These are phyloP conservation scores for Plutomurus gul DNA, from an alignment of 1,140 invertebrate species.

Conservation along the genomic window DNA sequence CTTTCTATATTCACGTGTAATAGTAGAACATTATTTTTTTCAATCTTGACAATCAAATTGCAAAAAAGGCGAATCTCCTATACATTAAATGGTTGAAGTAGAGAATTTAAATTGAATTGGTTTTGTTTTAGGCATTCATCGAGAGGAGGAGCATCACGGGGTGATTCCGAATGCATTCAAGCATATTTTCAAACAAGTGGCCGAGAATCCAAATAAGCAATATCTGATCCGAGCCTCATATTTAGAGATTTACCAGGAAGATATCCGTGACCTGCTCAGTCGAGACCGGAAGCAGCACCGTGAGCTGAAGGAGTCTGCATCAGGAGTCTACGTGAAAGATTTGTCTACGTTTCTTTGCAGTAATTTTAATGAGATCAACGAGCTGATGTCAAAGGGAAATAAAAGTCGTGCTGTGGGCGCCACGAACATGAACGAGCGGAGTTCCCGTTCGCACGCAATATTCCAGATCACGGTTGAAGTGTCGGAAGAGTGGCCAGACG, in stretches of 20 bases:
- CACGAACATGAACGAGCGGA: constrained; percentile 99
- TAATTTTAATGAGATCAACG: constrained; percentile 85
- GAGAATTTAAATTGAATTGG: neutral
- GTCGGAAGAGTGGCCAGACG: constrained; percentile 70
- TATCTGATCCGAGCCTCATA: constrained; percentile 91
- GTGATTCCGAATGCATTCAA: constrained; percentile 94
- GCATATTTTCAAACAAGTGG: constrained; percentile 93
- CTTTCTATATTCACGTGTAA: neutral
- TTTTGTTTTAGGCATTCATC: constrained; percentile 57
- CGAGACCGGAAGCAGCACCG: constrained; percentile 69
- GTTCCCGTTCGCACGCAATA: constrained; percentile 96
- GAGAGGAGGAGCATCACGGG: constrained; percentile 71
- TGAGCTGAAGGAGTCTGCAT: constrained; percentile 76
- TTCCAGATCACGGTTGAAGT: constrained; percentile 98
- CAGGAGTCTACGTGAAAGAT: constrained; percentile 94
- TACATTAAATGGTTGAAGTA: neutral
- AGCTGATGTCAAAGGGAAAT: constrained; percentile 87
- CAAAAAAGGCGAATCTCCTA: too few relatives aligned
- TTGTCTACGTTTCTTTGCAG: constrained; percentile 88
- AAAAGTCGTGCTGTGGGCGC: constrained; percentile 82
- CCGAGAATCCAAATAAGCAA: constrained; percentile 81
- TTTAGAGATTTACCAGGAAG: constrained; percentile 93
- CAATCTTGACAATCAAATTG: too few relatives aligned
- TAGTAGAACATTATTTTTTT: too few relatives aligned
- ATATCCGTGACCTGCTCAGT: constrained; percentile 85